Percentiles rank a stretch among this genome's conserved stretches.
These are phyloP conservation scores for Monochamus saltuarius DNA, from an alignment of 1,140 invertebrate genomes.

Conservation along the genomic window DNA sequence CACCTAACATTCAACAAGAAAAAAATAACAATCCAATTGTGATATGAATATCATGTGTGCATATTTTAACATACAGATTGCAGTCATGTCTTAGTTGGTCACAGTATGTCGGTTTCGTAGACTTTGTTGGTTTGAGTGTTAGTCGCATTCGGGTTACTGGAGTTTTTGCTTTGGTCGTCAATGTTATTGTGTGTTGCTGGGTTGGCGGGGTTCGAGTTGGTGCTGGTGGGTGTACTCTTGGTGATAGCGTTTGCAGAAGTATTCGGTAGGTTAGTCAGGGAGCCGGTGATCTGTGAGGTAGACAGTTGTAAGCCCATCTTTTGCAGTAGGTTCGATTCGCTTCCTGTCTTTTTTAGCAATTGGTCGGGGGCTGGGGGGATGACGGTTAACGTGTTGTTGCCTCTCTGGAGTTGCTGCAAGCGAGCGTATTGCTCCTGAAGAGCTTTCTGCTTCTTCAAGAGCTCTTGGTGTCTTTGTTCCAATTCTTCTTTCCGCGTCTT, in stretches of 20 bases:
- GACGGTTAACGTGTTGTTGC: slow-evolving; percentile 62
- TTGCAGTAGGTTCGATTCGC: slow-evolving; percentile 81
- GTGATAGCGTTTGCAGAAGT: slow-evolving; percentile 41
- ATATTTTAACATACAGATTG: slow-evolving; percentile 40
- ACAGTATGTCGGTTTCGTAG: slow-evolving; percentile 89
- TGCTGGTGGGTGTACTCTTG: slow-evolving; percentile 35
- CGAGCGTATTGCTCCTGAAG: slow-evolving; percentile 87
- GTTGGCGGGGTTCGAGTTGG: slow-evolving; percentile 38
- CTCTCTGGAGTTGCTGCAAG: slow-evolving; percentile 79
- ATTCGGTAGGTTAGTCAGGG: slow-evolving; percentile 61
- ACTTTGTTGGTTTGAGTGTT: slow-evolving; percentile 69
- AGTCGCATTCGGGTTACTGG: slow-evolving; percentile 1
- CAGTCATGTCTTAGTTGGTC: slow-evolving; percentile 50
- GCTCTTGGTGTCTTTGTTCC: slow-evolving; percentile 82
- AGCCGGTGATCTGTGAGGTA: slow-evolving; percentile 62
- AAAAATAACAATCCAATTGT: slow-evolving; percentile 33
- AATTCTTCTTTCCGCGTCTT: slow-evolving; percentile 71
- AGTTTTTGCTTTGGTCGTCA: slow-evolving; percentile 19
- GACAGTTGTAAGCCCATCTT: slow-evolving; percentile 76
- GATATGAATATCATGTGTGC: slow-evolving; percentile 28
- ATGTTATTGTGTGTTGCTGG: slow-evolving; percentile 39
- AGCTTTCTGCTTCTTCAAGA: slow-evolving; percentile 80
- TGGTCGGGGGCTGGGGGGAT: slow-evolving; percentile 62
- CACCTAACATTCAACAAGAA: slow-evolving; percentile 33
- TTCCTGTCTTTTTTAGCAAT: slow-evolving; percentile 83